A percentile compares a stretch with the other conserved stretches of the same genome.
Evolutionary conservation across 2,797 vertebrate species (phyloP).

Genomic region (Steatocranus sp.): DNA sequence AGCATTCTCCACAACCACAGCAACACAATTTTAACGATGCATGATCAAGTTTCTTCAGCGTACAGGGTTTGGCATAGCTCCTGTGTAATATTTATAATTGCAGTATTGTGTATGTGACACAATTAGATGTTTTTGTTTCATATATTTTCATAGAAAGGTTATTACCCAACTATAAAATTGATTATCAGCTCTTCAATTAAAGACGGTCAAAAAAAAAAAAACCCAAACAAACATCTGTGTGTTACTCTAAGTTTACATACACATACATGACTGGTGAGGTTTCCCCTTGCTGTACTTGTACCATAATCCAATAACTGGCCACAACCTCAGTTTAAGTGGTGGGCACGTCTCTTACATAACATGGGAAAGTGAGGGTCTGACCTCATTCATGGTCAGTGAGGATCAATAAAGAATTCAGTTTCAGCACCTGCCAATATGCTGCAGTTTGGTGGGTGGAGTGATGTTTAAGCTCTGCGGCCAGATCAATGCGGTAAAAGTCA

Average conservation of each 20-base stretch:
- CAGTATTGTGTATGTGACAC: background rate
- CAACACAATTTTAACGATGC: background rate
- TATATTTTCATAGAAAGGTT: background rate
- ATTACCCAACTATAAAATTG: background rate
- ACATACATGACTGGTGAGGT: background rate
- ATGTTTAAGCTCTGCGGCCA: slow-evolving; percentile 33
- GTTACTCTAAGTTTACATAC: background rate
- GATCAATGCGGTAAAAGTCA: slow-evolving; percentile 74
- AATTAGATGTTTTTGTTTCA: background rate
- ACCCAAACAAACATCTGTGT: rapidly evolving
- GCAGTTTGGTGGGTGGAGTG: slow-evolving; percentile 47
- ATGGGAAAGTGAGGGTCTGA: slow-evolving; percentile 37
- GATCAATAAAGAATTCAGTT: slow-evolving; percentile 51
- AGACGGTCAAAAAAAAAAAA: background rate
- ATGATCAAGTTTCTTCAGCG: background rate
- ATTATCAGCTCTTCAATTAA: background rate
- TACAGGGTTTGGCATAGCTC: background rate
- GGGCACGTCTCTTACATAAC: slow-evolving; percentile 44
- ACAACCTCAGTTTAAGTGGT: background rate
- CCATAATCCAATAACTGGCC: background rate
- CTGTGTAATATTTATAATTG: background rate
- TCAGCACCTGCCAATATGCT: slow-evolving; percentile 57
- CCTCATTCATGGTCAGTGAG: slow-evolving; percentile 1
- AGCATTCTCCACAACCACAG: background rate
- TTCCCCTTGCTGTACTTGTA: background rate